A percentile compares a stretch with the other conserved stretches of the same genome.
Evolutionary conservation across 2,888 invertebrate species (phyloP).

Genomic region (Caradrina kadenii): DNA sequence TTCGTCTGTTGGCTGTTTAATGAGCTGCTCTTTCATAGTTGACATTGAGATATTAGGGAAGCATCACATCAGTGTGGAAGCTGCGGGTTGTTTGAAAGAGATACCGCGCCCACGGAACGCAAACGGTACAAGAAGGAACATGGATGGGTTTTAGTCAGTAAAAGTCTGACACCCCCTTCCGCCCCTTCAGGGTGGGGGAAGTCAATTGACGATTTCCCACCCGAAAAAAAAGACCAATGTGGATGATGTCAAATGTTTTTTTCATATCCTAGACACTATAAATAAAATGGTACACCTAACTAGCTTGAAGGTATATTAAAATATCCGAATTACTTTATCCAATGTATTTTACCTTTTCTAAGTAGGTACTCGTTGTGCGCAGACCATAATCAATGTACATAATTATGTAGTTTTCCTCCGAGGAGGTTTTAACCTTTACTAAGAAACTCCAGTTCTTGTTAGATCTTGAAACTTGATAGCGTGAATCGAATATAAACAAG

Average conservation of each 20-base stretch:
- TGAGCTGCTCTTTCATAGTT: background rate
- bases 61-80: background rate
- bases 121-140: too few relatives aligned
- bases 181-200: too few relatives aligned
- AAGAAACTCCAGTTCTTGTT: constrained; percentile 33
- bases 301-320: background rate
- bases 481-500: constrained; percentile 24
- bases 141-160: too few relatives aligned
- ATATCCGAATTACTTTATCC: background rate
- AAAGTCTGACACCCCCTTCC: too few relatives aligned
- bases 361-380: background rate
- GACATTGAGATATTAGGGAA: background rate
- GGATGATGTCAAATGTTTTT: too few relatives aligned
- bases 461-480: constrained; percentile 29
- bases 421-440: constrained; percentile 35
- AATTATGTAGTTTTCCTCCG: constrained; percentile 44
- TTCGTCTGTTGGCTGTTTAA: background rate
- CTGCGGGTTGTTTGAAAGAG: too few relatives aligned
- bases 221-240: too few relatives aligned
- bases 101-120: too few relatives aligned
- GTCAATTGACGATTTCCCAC: too few relatives aligned
- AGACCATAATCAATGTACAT: constrained; percentile 32
- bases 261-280: background rate
- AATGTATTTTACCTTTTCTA: constrained; percentile 21
- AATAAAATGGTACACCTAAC: background rate